Evolutionary conservation across 2,113 vertebrate species (phyloP), one percentile per base, ranked within the genome.

Genomic region (Tenebrosternarchus preto): DNA sequence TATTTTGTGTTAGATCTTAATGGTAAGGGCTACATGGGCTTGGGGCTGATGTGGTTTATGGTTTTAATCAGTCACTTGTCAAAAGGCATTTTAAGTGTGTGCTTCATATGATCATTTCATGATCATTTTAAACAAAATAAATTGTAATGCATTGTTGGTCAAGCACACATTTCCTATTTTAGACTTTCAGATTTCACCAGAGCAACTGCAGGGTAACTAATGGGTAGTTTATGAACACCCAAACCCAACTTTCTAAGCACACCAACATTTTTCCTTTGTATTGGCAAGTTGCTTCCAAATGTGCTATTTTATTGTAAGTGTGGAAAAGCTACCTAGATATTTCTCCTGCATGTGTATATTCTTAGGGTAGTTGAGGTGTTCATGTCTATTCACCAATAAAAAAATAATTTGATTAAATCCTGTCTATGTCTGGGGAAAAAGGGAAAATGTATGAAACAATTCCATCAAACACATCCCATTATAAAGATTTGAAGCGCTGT

Each of bases 291-390:
- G 80, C 86, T 85, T 88, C 86, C 80, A 88, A 78, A 76, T 89
- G 84, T 90, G 86, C 50, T 78, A 70, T 91, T 87, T 89, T 89
- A 89, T 72, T 84, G 83, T 84, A 90, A 88, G 85, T 86, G 92
- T 95, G 94, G 92, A 93, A 90, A 92, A 92, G 93, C 92, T 94
- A 93, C 90, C 91, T 94, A 93, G 92, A 90, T 91, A 93, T 93
- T 93, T 91, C 92, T 93, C 94, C 92, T 96, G 95, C 96, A 95
- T 97, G 94, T 95, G 93, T 94, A 90, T 95, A 92, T 96, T 92
- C 90, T 90, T 95, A 95, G 95, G 93, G 87, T 95, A 93, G 95
- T 94, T 91, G 94, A 90, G 93, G 92, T 96, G 93, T 96, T 94
- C 89, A 91, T 93, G 93, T 95, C 91, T 91, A 89, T 92, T 95